phyloP scores from a whole-genome alignment of 2,113 vertebrate genomes.

The Tragelaphus strepsiceros region DNA sequence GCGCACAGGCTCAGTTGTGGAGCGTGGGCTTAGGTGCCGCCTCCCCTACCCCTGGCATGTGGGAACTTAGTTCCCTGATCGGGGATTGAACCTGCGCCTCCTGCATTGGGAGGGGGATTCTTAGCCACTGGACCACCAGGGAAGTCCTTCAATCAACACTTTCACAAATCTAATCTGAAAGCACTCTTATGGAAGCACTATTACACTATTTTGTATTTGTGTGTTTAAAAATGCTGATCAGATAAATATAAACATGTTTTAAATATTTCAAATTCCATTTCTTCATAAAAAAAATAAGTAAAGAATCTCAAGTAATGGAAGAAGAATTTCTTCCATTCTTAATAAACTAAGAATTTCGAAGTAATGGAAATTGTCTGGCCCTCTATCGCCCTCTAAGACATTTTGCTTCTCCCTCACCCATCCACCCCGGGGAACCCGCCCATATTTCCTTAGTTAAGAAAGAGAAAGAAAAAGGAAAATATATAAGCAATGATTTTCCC shows the following conservation, averaged over 20 bases:
- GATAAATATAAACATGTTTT: background rate
- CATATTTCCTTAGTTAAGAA: background rate
- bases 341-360: background rate
- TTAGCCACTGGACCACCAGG: too few relatives aligned
- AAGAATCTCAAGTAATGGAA: background rate
- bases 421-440: background rate
- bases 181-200: background rate
- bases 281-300: background rate
- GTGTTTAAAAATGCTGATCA: background rate
- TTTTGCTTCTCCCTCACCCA: background rate
- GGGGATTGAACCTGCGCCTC: too few relatives aligned
- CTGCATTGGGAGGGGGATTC: too few relatives aligned
- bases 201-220: background rate
- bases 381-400: background rate
- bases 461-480: background rate
- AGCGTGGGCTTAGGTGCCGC: too few relatives aligned
- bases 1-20: too few relatives aligned
- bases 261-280: background rate
- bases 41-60: too few relatives aligned
- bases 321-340: background rate
- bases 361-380: background rate
- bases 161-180: background rate
- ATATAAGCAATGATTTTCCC: constrained; percentile 15
- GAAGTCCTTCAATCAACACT: background rate
- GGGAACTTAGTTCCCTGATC: too few relatives aligned